Base-by-base conservation (phyloP, 2,113 vertebrate genomes). In the Cephalopterus ornatus region DNA sequence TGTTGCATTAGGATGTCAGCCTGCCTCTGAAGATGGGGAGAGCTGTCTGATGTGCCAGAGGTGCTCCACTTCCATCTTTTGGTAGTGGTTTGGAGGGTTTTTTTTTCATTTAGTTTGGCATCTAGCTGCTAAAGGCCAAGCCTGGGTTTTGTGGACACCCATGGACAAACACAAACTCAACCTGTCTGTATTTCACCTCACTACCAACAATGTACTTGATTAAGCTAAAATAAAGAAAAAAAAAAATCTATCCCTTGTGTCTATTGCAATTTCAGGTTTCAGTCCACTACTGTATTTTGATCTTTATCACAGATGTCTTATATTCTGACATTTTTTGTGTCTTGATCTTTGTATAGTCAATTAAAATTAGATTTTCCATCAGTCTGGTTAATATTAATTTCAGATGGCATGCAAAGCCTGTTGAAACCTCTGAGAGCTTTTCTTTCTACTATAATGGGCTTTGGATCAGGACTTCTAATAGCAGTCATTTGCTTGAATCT, bases 401-500 rank as follows among this genome's bases (percentile, higher is more conserved):
- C 68, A 90, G 75, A 68, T 67, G 28, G 9, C 68, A 55, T 9
- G 30, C 50, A 92, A 93, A 93, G 32, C 33, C 37, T 83, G 22
- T 44, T 1, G 3, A 93, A 94, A 95, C 26, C 56, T 75, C 37
- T 1, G 6, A 90, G 82, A 91, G 56, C 30, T 62, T 93, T 93
- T 81, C 79, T 73, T 66, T 82, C 1, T 27, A 27, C 65, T 93
- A 9, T 68, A 93, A 94, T 50, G 76, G 68, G 76, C 44, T 96
- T 93, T 94, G 73, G 80, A 94, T 86, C 75, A 80, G 56, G 78
- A 88, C 37, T 88, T 35, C 71, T 88, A 80, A 93, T 63, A 81
- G 47, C 63, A 93, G 77, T 85, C 32, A 78, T 93, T 96, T 96
- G 35, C 63, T 86, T 66, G 61, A 87, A 84, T 85, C 56, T 93